phyloP scores from a whole-genome alignment of 2,113 vertebrate genomes.

The Patagioenas fasciata region DNA sequence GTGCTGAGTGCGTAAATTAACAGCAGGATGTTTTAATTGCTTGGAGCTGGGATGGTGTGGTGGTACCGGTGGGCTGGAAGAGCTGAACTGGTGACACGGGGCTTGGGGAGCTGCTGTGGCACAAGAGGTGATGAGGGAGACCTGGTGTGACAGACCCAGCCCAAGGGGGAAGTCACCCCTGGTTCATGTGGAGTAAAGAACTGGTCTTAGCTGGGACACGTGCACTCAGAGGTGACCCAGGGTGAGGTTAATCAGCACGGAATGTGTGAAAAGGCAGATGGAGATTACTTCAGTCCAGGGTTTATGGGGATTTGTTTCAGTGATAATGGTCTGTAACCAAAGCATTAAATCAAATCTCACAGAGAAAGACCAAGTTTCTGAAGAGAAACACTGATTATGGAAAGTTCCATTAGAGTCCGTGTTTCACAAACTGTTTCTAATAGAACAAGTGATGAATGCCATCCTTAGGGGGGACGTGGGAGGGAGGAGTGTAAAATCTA shows the following conservation, averaged over 20 bases:
- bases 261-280: rapidly evolving
- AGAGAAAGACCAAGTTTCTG: neutral
- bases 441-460: neutral
- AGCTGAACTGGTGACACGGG: neutral
- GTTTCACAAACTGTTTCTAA: neutral
- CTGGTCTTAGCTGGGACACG: neutral
- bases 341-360: neutral
- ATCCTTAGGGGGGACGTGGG: neutral
- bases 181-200: neutral
- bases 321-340: neutral
- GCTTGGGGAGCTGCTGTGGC: neutral
- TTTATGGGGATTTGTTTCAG: neutral
- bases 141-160: neutral
- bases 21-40: neutral
- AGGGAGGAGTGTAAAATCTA: neutral
- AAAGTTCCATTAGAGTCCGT: neutral
- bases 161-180: rapidly evolving
- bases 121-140: no score
- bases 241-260: neutral
- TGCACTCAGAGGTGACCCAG: neutral
- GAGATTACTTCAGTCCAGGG: neutral
- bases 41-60: neutral
- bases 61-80: neutral
- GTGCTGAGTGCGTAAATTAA: neutral
- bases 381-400: neutral